Percentiles rank a stretch among this genome's conserved stretches.
These are phyloP conservation scores for Diploptera punctata DNA, from an alignment of 2,888 invertebrate genomes.

Conservation along the genomic window DNA sequence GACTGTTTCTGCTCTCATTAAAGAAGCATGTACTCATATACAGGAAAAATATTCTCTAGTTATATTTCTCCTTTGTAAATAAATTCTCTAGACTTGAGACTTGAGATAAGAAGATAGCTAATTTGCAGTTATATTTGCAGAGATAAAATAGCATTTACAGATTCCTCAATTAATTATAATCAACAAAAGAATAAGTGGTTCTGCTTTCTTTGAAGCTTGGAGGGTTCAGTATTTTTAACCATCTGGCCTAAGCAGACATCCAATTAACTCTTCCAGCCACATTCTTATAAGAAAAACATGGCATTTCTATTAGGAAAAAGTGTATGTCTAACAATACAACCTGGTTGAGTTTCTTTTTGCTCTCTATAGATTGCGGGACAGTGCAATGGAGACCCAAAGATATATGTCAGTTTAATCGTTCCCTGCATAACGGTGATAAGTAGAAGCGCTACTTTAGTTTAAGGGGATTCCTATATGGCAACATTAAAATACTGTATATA, in stretches of 20 bases:
- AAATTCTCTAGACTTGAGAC: too few species aligned
- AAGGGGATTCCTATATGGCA: too few species aligned
- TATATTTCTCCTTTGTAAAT: too few species aligned
- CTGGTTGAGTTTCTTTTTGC: neutral
- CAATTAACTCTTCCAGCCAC: neutral
- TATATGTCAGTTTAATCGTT: neutral
- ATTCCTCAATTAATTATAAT: neutral
- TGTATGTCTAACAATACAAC: neutral
- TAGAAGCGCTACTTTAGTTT: neutral
- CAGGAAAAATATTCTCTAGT: too few species aligned
- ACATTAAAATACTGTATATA: too few species aligned
- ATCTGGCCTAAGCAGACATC: constrained; percentile 5
- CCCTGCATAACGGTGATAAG: neutral
- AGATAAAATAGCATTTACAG: neutral
- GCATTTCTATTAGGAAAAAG: constrained; percentile 13
- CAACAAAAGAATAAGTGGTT: neutral
- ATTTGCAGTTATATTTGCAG: neutral
- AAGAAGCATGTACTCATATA: too few species aligned
- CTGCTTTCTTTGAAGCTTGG: neutral
- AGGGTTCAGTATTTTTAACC: neutral
- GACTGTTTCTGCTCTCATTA: too few species aligned
- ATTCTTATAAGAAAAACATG: constrained; percentile 12
- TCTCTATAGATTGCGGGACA: neutral
- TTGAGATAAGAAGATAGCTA: neutral
- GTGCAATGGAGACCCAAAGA: neutral